A percentile compares a stretch with the other conserved stretches of the same genome.
Evolutionary conservation across 2,888 invertebrate species (phyloP).

Genomic region (Toxonevra muliebris): DNA sequence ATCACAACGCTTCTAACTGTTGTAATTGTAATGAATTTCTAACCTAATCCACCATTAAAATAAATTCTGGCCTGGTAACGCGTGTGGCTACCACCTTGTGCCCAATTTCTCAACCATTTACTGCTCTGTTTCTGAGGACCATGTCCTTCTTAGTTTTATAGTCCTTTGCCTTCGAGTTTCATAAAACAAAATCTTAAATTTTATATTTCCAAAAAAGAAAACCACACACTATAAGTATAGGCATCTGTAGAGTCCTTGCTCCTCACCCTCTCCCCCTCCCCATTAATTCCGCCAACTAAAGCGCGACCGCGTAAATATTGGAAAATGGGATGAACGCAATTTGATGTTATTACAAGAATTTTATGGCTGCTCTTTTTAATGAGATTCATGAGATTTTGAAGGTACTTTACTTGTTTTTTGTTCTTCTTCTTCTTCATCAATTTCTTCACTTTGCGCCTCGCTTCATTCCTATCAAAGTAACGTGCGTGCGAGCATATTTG

Average conservation of each 20-base stretch:
- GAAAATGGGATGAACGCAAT: constrained; percentile 53
- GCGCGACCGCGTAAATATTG: constrained; percentile 33
- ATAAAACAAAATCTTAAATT: too few relatives aligned
- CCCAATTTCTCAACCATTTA: not conserved
- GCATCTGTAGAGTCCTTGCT: not conserved
- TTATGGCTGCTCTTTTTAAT: constrained; percentile 52
- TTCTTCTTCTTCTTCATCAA: not conserved
- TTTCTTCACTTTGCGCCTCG: not conserved
- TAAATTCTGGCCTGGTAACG: too few relatives aligned
- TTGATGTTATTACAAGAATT: constrained; percentile 54
- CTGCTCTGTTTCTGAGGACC: constrained; percentile 38
- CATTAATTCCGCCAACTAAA: not conserved
- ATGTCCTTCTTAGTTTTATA: too few relatives aligned
- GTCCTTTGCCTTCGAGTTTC: too few relatives aligned
- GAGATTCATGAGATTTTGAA: constrained; percentile 53
- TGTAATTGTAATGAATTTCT: too few relatives aligned
- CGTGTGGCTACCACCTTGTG: too few relatives aligned
- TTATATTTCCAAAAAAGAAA: constrained; percentile 2
- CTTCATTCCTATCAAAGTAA: not conserved
- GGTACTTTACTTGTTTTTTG: not conserved
- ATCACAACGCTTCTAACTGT: too few relatives aligned
- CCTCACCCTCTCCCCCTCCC: not conserved
- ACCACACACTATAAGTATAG: too few relatives aligned
- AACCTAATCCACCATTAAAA: too few relatives aligned
- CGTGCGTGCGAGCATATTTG: not conserved